phyloP scores from a whole-genome alignment of 2,888 invertebrate genomes.

The Tipula vernalis region DNA sequence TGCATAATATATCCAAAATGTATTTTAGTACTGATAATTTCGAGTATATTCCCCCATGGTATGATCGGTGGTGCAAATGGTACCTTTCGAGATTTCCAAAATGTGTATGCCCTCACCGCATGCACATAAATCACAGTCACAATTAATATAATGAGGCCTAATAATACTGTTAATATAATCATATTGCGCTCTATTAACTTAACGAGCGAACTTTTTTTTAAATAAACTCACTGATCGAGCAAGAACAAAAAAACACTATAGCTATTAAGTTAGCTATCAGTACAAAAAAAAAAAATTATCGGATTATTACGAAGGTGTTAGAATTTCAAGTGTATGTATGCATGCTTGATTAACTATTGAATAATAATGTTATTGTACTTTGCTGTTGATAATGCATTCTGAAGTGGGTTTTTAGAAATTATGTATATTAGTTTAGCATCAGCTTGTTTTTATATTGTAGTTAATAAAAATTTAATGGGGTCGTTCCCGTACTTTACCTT shows the following conservation, averaged over 20 bases:
- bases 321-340: not conserved
- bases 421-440: too few relatives aligned
- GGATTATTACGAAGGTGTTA: not conserved
- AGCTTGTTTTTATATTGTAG: too few relatives aligned
- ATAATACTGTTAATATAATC: not conserved
- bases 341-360: not conserved
- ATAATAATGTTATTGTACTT: too few relatives aligned
- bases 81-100: not conserved
- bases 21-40: not conserved
- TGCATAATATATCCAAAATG: constrained; percentile 13
- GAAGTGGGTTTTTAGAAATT: too few relatives aligned
- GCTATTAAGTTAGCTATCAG: not conserved
- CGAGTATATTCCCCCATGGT: constrained; percentile 4
- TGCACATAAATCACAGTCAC: not conserved
- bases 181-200: not conserved
- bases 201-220: not conserved
- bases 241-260: too few relatives aligned
- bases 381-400: too few relatives aligned
- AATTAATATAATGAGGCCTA: not conserved
- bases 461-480: too few relatives aligned
- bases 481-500: too few relatives aligned
- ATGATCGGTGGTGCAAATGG: not conserved
- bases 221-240: too few relatives aligned
- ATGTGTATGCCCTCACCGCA: not conserved
- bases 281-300: not conserved